Evolutionary conservation across 1,140 invertebrate species (phyloP).

Genomic region (Zophobas morio): DNA sequence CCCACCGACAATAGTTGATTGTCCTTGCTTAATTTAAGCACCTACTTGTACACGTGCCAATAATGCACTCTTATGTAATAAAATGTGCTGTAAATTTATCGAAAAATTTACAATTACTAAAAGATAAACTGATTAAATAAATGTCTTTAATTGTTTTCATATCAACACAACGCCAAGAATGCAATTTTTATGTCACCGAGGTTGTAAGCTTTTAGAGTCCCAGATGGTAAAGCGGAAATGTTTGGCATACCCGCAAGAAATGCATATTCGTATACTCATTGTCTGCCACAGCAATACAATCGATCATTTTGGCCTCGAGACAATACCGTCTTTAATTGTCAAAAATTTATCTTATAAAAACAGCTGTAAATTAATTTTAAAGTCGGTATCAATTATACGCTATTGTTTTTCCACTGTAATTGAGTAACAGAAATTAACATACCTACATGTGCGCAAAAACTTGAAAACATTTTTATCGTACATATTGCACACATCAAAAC

Average conservation of each 20-base stretch:
- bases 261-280: slow-evolving; percentile 21
- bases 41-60: slow-evolving; percentile 19
- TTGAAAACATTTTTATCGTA: no score
- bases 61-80: slow-evolving; percentile 27
- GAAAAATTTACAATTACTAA: no score
- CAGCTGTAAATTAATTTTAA: no score
- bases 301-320: background rate
- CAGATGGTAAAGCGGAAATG: background rate
- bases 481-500: no score
- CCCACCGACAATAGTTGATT: slow-evolving; percentile 9
- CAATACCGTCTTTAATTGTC: no score
- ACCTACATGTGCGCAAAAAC: no score
- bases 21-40: slow-evolving; percentile 34
- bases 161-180: background rate
- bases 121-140: no score
- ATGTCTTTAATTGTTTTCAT: no score
- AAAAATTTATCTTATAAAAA: no score
- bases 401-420: no score
- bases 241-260: slow-evolving; percentile 24
- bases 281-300: background rate
- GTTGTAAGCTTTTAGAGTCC: slow-evolving; percentile 18
- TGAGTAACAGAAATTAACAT: no score
- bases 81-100: background rate
- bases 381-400: no score
- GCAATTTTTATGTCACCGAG: background rate